Conservation (phyloP, 92 coral and sea anemone species). For the Desmophyllum pertusum region DNA sequence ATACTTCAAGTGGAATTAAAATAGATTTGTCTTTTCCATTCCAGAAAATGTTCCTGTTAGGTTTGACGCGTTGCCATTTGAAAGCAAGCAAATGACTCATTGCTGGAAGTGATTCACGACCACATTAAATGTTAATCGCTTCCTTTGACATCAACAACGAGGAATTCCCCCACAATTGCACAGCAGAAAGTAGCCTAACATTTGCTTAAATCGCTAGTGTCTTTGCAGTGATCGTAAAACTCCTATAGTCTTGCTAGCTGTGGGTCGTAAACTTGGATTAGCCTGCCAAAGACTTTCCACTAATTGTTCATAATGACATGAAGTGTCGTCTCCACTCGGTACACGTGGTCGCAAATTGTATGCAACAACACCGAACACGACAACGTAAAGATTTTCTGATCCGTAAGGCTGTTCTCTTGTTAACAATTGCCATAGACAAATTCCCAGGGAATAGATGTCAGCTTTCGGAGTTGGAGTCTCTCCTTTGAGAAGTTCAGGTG, state of each 20-base stretch:
- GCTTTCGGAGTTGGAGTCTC: constrained; percentile 94
- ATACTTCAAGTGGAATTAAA: neutral
- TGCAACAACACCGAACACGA: constrained; percentile 97
- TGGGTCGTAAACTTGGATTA: constrained; percentile 73
- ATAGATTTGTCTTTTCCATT: neutral
- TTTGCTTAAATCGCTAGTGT: constrained; percentile 33
- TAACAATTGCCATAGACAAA: constrained; percentile 92
- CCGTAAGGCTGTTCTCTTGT: constrained; percentile 96
- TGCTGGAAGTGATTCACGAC: constrained; percentile 14
- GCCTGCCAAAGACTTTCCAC: constrained; percentile 89
- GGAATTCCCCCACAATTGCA: constrained; percentile 44
- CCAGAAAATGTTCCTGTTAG: neutral
- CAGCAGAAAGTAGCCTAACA: constrained; percentile 7
- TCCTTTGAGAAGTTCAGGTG: constrained; percentile 97
- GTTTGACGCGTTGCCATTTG: constrained; percentile 2
- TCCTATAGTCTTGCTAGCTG: constrained; percentile 70
- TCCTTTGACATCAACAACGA: constrained; percentile 61
- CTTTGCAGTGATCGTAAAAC: constrained; percentile 62
- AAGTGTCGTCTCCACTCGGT: constrained; percentile 63
- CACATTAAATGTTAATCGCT: constrained; percentile 63
- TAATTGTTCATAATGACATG: constrained; percentile 72
- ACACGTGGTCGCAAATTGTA: constrained; percentile 93
- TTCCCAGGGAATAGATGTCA: constrained; percentile 94
- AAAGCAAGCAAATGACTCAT: constrained; percentile 30
- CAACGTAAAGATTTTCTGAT: constrained; percentile 91